phyloP scores from a whole-genome alignment of 2,797 vertebrate species.

The Hoplostethus mediterraneus region DNA sequence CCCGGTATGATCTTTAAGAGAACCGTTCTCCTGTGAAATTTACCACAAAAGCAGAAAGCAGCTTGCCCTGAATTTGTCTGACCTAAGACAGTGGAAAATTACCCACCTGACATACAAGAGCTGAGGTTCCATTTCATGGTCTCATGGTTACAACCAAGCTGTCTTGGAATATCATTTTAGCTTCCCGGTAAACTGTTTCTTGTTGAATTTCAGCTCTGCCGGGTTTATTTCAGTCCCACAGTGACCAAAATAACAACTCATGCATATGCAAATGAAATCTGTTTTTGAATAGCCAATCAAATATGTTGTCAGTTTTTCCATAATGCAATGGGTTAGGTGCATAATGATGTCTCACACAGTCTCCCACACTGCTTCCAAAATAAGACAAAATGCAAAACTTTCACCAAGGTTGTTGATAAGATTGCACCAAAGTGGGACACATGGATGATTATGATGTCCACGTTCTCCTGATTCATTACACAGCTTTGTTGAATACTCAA shows the following conservation, averaged over 20 bases:
- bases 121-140: slow-evolving; percentile 62
- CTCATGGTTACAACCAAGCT: slow-evolving; percentile 4
- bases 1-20: slow-evolving; percentile 15
- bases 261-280: slow-evolving; percentile 19
- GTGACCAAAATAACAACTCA: slow-evolving; percentile 7
- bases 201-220: neutral
- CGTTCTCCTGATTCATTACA: no score
- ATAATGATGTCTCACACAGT: neutral
- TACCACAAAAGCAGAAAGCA: slow-evolving; percentile 2
- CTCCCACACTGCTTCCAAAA: neutral
- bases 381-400: no score
- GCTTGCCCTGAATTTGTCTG: slow-evolving; percentile 5
- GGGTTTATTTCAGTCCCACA: slow-evolving; percentile 4
- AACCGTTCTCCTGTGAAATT: slow-evolving; percentile 11
- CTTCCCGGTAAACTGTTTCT: neutral
- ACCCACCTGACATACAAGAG: slow-evolving; percentile 22
- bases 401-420: no score
- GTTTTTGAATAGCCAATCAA: slow-evolving; percentile 4
- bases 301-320: slow-evolving; percentile 1
- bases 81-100: slow-evolving; percentile 18
- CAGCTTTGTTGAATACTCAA: no score
- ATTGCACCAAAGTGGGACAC: no score
- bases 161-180: slow-evolving; percentile 3
- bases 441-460: no score
- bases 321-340: neutral